Base-by-base conservation (phyloP, 2,888 invertebrate genomes). In the Meganola albula region DNA sequence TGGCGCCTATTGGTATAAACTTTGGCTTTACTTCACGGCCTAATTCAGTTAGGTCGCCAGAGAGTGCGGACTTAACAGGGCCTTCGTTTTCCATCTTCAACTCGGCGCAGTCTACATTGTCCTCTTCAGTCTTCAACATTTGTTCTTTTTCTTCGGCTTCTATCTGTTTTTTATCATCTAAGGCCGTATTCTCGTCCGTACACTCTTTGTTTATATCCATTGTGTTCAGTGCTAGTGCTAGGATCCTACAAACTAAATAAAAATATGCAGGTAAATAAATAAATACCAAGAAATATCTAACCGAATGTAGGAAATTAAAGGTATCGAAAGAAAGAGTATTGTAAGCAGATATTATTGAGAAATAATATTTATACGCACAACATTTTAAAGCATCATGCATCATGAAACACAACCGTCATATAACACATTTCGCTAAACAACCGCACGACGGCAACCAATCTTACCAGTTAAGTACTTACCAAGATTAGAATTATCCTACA, bases 1-100 rank as follows among this genome's bases (percentile, higher is more conserved):
- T 93, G n/a, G 93, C 94, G 28, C 94, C 94, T 58, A 94, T 94
- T 3, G 94, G 94, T 56, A 94, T 93, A 68, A 93, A 94, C 68
- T 92, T 93, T 37, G 92, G 92, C 62, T 92, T 91, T 16, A 92
- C 92, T 76, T 92, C 92, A 41, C 92, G 88, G 28, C 91, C 92
- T 51, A 91, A 90, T 52, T 90, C 90, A 4, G 88, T 89, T 10
- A 88, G 87, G 38, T 82, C 82, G 9, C 87, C 85, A 2, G 78
- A 80, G n/a, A 84, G 73, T 23, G 89, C 90, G 4, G 88, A 83
- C 48, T 80, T 82, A 20, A 79, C 82, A 6, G 73, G 73, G 1
- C 80, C 20, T 20, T 20, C 80, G 21, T 76, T 88, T 28, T 88
- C 88, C 31, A 65, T 53, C 63, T 83, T 68, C 6, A 74, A 55